Evolutionary conservation across 2,113 vertebrate genomes (phyloP), one percentile per base, ranked within the genome.

Genomic region (Antigone vipio): DNA sequence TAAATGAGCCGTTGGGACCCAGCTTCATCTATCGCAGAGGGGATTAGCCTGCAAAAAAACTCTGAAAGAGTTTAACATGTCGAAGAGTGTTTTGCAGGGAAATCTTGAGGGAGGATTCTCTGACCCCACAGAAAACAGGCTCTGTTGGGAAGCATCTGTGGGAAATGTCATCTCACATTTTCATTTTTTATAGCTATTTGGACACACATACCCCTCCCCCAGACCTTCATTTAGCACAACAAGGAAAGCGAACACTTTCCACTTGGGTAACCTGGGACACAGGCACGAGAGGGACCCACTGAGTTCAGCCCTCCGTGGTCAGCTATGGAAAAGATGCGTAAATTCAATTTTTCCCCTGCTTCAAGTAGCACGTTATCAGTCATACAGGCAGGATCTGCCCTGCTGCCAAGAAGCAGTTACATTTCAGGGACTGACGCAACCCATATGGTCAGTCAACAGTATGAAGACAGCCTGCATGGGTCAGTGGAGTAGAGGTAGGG

Each of bases 401-500:
- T 4, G 2, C 69, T 81, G 79, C 58, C 66, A 89, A 80, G 89
- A 82, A 52, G 84, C 89, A 64, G 77, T 50, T 68, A 83, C 91
- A 94, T 91, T 96, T 95, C 93, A 85, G 85, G 86, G 86, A 69
- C 2, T 79, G 92, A 73, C 6, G 3, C 84, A 91, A 62, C 69
- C 91, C 14, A 9, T 50, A 26, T 9, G 9, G 86, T 77, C 92
- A 89, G 86, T 74, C 66, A 66, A 40, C 77, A 83, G 87, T 5
- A 34, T 83, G 95, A 97, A 91, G 84, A 79, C 89, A 89, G 92
- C 58, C 84, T 35, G 84, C 93, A 66, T 9, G 27, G 91, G 91
- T 82, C 94, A 91, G 72, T 83, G 88, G 89, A 79, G 92, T 81
- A 88, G 60, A 92, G 98, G 96, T 97, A 89, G 92, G 85, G 95